phyloP scores from a whole-genome alignment of 2,888 invertebrate species.

The Timema podura region DNA sequence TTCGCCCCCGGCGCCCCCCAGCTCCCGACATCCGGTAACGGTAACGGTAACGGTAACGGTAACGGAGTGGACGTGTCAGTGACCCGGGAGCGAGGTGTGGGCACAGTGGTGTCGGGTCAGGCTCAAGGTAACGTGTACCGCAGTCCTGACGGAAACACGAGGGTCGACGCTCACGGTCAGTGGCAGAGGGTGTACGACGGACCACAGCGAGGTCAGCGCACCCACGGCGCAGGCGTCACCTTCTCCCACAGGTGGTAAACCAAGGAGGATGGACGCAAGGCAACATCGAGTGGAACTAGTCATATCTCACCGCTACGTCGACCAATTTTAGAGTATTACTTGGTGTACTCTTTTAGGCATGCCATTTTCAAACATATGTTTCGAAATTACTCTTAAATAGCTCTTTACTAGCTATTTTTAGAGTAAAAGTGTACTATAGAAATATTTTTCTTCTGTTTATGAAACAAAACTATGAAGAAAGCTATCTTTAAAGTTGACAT shows the following conservation, averaged over 20 bases:
- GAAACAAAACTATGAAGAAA: no score
- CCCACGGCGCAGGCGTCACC: neutral
- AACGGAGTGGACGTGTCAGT: slow-evolving; percentile 13
- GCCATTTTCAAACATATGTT: no score
- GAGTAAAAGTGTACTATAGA: no score
- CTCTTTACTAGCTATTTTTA: no score
- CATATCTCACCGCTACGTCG: no score
- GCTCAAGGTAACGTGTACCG: slow-evolving; percentile 21
- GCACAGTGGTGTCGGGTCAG: slow-evolving; percentile 21
- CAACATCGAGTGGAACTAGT: no score
- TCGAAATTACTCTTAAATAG: no score
- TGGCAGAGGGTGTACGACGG: slow-evolving; percentile 20
- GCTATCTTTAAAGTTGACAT: no score
- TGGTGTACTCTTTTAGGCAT: no score
- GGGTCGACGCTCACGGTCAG: slow-evolving; percentile 21
- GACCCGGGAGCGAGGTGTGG: slow-evolving; percentile 17
- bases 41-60: neutral
- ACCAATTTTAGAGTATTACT: no score
- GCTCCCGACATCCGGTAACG: neutral
- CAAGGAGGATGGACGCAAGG: no score
- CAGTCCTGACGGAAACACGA: slow-evolving; percentile 17
- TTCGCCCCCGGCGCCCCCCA: slow-evolving; percentile 2
- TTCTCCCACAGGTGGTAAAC: slow-evolving; percentile 12
- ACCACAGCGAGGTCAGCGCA: slow-evolving; percentile 9
- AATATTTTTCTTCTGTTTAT: no score